Evolutionary conservation across 2,888 invertebrate genomes (phyloP).

Genomic region (Linyphia triangularis): DNA sequence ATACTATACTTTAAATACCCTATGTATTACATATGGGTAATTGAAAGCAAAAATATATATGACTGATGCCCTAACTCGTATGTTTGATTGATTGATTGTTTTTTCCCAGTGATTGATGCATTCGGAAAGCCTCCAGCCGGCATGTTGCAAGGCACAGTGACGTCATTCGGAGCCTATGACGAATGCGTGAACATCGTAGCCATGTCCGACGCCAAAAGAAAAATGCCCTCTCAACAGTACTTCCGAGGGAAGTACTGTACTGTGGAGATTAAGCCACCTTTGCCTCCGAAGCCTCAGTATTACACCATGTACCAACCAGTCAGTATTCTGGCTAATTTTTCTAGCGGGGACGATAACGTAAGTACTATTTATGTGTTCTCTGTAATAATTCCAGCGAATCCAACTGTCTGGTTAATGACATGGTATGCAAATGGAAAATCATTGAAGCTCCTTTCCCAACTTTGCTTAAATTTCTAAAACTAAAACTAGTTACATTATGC

Average conservation of each 20-base stretch:
- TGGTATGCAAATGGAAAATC: not conserved
- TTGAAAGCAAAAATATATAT: not conserved
- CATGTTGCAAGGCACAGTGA: slow-evolving; percentile 74
- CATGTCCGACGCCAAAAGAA: slow-evolving; percentile 57
- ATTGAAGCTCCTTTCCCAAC: not conserved
- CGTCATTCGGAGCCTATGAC: slow-evolving; percentile 73
- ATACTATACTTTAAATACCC: too few relatives aligned
- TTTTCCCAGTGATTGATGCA: slow-evolving; percentile 75
- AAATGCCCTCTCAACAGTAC: slow-evolving; percentile 50
- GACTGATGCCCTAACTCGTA: not conserved
- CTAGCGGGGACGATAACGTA: slow-evolving; percentile 69
- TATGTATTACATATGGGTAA: too few relatives aligned
- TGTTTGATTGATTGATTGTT: not conserved
- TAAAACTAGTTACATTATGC: not conserved
- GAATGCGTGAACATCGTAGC: slow-evolving; percentile 74
- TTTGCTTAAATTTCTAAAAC: too few relatives aligned
- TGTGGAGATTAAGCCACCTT: slow-evolving; percentile 71
- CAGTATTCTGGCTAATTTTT: slow-evolving; percentile 70
- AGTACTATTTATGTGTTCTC: too few relatives aligned
- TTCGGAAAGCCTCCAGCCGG: slow-evolving; percentile 73
- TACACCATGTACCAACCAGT: slow-evolving; percentile 71
- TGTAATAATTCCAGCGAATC: not conserved
- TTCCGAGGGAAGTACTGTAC: slow-evolving; percentile 75
- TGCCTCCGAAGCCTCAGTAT: slow-evolving; percentile 74
- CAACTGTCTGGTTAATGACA: not conserved